Evolutionary conservation across 2,888 invertebrate genomes (phyloP).

Genomic region (Gastrophysa polygoni): DNA sequence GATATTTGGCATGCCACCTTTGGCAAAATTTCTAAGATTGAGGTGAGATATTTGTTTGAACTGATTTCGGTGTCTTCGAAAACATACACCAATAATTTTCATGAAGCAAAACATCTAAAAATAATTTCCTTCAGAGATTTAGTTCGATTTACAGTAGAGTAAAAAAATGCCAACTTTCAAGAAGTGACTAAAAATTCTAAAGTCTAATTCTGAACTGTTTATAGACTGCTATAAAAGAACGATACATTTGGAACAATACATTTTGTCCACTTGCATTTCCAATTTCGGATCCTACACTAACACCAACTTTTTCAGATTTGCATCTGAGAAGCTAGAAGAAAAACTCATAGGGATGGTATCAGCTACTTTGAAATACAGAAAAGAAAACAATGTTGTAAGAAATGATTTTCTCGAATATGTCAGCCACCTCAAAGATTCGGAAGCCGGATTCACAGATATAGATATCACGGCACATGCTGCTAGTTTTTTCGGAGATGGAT

Average conservation of each 20-base stretch:
- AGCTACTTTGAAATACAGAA: slow-evolving; percentile 53
- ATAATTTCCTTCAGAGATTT: no score
- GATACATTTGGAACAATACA: no score
- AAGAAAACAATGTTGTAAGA: slow-evolving; percentile 51
- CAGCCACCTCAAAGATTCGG: slow-evolving; percentile 45
- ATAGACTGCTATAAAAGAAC: no score
- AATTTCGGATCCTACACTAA: no score
- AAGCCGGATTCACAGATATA: slow-evolving; percentile 50
- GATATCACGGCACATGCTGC: slow-evolving; percentile 62
- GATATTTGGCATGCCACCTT: slow-evolving; percentile 11
- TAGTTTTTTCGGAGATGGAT: slow-evolving; percentile 62
- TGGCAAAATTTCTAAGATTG: slow-evolving; percentile 20
- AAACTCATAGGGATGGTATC: slow-evolving; percentile 50
- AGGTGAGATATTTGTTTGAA: slow-evolving; percentile 15
- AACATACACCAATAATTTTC: no score
- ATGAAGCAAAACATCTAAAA: no score
- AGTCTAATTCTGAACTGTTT: no score
- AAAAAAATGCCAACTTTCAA: no score
- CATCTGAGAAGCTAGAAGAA: slow-evolving; percentile 52
- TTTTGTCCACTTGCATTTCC: no score
- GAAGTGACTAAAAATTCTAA: no score
- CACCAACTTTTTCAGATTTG: slow-evolving; percentile 39
- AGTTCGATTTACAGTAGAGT: no score
- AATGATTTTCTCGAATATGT: slow-evolving; percentile 58
- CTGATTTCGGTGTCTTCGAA: no score